Conservation (phyloP, 2,113 vertebrate genomes). For the Cathartes aura region DNA sequence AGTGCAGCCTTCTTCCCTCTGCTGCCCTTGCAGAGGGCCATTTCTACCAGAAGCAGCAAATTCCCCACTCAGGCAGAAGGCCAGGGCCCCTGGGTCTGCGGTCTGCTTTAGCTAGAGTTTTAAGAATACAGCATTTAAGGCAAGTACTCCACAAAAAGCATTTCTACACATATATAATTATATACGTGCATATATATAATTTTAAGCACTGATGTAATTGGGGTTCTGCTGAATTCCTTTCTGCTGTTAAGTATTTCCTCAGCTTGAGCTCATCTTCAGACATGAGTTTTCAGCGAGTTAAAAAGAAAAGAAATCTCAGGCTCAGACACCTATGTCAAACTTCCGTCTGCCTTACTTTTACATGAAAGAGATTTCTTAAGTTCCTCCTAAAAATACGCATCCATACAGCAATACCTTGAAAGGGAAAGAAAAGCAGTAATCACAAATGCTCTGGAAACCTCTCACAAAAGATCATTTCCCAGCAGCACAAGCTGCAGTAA, state of each 20-base stretch:
- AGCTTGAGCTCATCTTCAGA: not conserved
- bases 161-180: not conserved
- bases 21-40: not conserved
- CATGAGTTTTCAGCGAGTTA: not conserved
- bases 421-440: not conserved
- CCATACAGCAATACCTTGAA: not conserved
- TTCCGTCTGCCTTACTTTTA: not conserved
- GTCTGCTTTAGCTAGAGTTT: not conserved
- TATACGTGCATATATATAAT: not conserved
- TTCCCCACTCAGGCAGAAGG: not conserved
- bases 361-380: conserved; percentile 53
- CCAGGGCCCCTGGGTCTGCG: not conserved
- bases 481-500: not conserved
- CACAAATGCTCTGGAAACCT: not conserved
- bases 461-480: not conserved
- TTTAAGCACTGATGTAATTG: not conserved
- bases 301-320: not conserved
- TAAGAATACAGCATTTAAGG: not conserved
- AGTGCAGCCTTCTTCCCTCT: not conserved
- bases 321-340: not conserved
- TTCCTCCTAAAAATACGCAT: conserved; percentile 9
- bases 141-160: not conserved
- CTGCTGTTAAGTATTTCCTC: not conserved
- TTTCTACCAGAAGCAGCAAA: not conserved
- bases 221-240: not conserved